Percentiles rank a stretch among this genome's conserved stretches.
These are phyloP conservation scores for Eira barbara DNA, from an alignment of 2,113 vertebrate species.

Conservation along the genomic window DNA sequence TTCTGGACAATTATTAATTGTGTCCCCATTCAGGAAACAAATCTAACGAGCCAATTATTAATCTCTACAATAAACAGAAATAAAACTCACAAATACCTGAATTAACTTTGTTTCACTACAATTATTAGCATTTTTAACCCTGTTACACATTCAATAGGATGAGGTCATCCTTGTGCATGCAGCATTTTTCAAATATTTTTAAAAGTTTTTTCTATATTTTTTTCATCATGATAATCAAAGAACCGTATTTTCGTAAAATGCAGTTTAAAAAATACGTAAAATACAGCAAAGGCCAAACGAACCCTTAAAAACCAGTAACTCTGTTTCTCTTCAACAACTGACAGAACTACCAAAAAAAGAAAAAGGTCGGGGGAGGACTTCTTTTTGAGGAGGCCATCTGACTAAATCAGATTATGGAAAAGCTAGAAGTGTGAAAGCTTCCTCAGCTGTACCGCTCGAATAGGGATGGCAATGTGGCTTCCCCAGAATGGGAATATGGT, in stretches of 20 bases:
- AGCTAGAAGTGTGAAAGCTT: neutral
- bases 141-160: neutral
- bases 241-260: constrained; percentile 30
- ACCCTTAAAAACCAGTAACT: neutral
- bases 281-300: constrained; percentile 28
- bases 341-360: neutral
- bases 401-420: neutral
- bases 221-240: neutral
- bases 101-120: neutral
- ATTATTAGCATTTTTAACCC: neutral
- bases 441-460: neutral
- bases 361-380: neutral
- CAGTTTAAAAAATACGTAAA: neutral
- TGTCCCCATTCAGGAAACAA: constrained; percentile 27
- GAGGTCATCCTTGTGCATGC: neutral
- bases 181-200: neutral
- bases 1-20: neutral
- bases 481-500: neutral
- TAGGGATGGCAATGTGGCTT: neutral
- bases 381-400: neutral
- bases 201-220: neutral
- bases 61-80: neutral
- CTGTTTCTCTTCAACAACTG: constrained; percentile 23
- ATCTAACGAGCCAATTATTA: neutral
- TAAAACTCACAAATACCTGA: neutral